Percentiles rank a stretch among this genome's conserved stretches.
Conservation (phyloP, 1,140 invertebrate species). For the Platorchestia sp. region DNA sequence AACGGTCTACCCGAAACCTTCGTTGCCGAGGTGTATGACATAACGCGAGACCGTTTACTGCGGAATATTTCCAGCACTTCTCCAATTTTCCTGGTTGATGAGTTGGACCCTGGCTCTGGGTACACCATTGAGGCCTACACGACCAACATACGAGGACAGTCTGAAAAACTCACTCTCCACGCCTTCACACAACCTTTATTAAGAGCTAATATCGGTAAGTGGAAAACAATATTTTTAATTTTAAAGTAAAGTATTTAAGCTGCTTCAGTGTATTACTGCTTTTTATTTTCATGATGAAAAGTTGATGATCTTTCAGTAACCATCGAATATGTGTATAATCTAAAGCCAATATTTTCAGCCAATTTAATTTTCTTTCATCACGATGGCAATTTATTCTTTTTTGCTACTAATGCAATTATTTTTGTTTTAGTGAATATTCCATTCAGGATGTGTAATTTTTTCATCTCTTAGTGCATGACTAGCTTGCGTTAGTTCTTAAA, state of each 20-base stretch:
- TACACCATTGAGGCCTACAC: conserved; percentile 36
- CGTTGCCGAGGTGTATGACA: conserved; percentile 28
- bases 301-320: background rate
- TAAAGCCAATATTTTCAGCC: no score
- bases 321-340: background rate
- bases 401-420: background rate
- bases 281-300: background rate
- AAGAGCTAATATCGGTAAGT: conserved; percentile 35
- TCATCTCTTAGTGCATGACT: background rate
- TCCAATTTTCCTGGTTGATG: background rate
- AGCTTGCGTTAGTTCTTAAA: background rate
- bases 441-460: background rate
- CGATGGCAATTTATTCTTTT: background rate
- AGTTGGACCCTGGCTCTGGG: conserved; percentile 12
- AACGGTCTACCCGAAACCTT: conserved; percentile 2
- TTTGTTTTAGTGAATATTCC: background rate
- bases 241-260: background rate
- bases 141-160: background rate
- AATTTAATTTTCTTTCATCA: no score
- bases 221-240: background rate
- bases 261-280: background rate
- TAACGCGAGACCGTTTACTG: background rate
- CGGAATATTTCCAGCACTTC: conserved; percentile 20
- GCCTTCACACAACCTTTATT: conserved; percentile 35
- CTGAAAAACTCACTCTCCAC: conserved; percentile 25